Percentiles rank a stretch among this genome's conserved stretches.
Evolutionary conservation across 1,140 invertebrate species (phyloP).

Genomic region (Acromyrmex echinatior): DNA sequence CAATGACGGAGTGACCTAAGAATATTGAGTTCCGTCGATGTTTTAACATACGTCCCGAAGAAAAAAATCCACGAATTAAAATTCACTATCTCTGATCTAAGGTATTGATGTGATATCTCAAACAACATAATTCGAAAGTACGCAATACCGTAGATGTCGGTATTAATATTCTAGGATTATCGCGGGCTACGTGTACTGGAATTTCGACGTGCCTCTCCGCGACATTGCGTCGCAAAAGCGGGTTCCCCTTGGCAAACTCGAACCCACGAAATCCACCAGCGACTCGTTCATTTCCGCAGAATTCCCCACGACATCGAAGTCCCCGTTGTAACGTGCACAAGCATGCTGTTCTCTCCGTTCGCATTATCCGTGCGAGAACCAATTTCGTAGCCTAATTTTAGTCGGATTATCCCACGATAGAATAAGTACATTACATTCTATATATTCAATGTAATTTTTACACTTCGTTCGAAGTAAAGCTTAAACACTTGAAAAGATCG

Average conservation of each 20-base stretch:
- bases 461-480: background rate
- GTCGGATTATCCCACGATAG: constrained; percentile 78
- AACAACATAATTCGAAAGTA: constrained; percentile 53
- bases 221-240: constrained; percentile 61
- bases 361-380: constrained; percentile 69
- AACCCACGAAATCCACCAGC: constrained; percentile 60
- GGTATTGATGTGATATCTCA: constrained; percentile 24
- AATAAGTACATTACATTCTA: background rate
- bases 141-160: constrained; percentile 24
- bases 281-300: constrained; percentile 62
- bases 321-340: constrained; percentile 46
- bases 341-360: constrained; percentile 60
- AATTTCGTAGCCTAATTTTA: constrained; percentile 81
- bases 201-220: constrained; percentile 64
- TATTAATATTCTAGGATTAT: constrained; percentile 58
- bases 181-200: constrained; percentile 52
- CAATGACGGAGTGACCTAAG: background rate
- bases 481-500: background rate
- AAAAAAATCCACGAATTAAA: constrained; percentile 17
- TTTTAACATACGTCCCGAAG: constrained; percentile 16
- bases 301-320: constrained; percentile 54
- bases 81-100: background rate
- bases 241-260: constrained; percentile 53
- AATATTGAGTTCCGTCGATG: background rate
- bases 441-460: constrained; percentile 19